These are phyloP conservation scores for Odontocerum albicorne DNA, from an alignment of 2,888 invertebrate genomes.

Conservation along the genomic window DNA sequence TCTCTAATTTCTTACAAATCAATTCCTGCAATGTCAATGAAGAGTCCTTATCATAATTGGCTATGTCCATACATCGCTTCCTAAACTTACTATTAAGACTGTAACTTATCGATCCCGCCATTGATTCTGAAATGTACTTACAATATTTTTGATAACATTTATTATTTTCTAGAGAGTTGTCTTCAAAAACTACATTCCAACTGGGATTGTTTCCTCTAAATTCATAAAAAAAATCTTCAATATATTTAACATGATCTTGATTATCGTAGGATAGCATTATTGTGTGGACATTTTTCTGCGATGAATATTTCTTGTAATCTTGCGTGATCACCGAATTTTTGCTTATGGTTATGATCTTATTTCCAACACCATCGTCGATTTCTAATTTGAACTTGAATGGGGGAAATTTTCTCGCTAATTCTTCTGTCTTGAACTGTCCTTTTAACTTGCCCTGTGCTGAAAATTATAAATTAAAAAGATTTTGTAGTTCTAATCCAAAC, in stretches of 20 bases:
- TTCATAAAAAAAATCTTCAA: not conserved
- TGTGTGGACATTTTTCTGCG: too few relatives aligned
- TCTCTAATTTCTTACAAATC: constrained; percentile 11
- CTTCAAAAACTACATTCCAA: not conserved
- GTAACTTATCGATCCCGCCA: constrained; percentile 19
- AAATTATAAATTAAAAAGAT: too few relatives aligned
- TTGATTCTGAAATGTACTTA: constrained; percentile 21
- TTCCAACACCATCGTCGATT: too few relatives aligned
- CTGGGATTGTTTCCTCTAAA: constrained; percentile 4
- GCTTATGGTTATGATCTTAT: too few relatives aligned
- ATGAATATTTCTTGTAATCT: too few relatives aligned
- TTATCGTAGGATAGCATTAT: too few relatives aligned
- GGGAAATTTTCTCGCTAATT: too few relatives aligned
- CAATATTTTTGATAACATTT: constrained; percentile 13
- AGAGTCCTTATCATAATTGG: constrained; percentile 1
- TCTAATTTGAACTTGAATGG: too few relatives aligned
- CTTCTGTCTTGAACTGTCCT: too few relatives aligned
- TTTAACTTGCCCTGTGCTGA: too few relatives aligned
- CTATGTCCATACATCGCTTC: constrained; percentile 13
- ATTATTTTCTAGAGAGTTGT: not conserved
- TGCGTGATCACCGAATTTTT: too few relatives aligned
- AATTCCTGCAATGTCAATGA: constrained; percentile 17
- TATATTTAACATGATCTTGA: not conserved
- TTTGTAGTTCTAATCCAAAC: too few relatives aligned
- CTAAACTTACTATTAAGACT: constrained; percentile 28